Conservation (phyloP, 53 echinoderm and acorn worm species). For the Echinarachnius parma region DNA sequence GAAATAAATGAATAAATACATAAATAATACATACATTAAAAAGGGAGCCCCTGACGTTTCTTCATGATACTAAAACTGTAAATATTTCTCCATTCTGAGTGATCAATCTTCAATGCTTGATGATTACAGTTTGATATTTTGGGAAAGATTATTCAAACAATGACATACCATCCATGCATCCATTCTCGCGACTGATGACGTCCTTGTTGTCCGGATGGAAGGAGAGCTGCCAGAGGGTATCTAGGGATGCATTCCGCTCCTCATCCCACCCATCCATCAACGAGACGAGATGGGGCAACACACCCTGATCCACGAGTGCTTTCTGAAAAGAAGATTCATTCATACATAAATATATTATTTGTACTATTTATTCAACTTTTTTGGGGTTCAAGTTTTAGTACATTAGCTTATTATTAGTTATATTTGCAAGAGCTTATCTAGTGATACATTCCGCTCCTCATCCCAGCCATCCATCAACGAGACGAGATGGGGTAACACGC, state of each 20-base stretch:
- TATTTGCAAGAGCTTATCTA: too few relatives aligned
- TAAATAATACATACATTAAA: too few relatives aligned
- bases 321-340: too few relatives aligned
- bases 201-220: constrained; percentile 56
- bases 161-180: constrained; percentile 13
- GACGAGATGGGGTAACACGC: constrained; percentile 16
- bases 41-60: too few relatives aligned
- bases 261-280: constrained; percentile 38
- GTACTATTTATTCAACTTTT: neutral
- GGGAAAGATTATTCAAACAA: too few relatives aligned
- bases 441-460: constrained; percentile 40
- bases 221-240: constrained; percentile 49
- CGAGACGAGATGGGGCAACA: constrained; percentile 17
- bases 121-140: too few relatives aligned
- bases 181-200: constrained; percentile 2
- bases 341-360: neutral
- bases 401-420: too few relatives aligned
- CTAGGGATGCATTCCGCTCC: constrained; percentile 42
- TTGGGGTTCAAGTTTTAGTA: neutral
- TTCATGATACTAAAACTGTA: too few relatives aligned
- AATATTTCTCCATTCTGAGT: too few relatives aligned
- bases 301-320: constrained; percentile 1
- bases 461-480: constrained; percentile 38
- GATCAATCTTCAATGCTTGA: too few relatives aligned
- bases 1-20: too few relatives aligned